Base-by-base conservation (phyloP, 2,797 vertebrate species). In the Sphenodon punctatus region DNA sequence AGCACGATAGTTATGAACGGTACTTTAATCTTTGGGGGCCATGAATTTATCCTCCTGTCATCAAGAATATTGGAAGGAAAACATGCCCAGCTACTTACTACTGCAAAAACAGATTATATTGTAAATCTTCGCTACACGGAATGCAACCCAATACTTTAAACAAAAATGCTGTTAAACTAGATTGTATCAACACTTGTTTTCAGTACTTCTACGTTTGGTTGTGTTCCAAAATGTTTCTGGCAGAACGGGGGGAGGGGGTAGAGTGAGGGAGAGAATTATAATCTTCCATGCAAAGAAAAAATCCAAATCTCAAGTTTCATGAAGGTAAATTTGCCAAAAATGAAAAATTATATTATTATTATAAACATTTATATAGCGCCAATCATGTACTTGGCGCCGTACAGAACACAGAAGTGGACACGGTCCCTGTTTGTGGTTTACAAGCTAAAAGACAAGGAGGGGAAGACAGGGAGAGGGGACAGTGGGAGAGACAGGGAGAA, bases 151-250 rank as follows among this genome's bases (percentile, higher is more conserved):
- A 10, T 13, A 22, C 0, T 69, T 27, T 36, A 72, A 67, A 5
- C 6, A 45, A 25, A 4, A 8, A 4, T 7, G 14, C 0, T 1
- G 81, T 3, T n/a, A 19, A 75, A 74, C 75, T 68, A 27, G 20
- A 68, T 30, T 10, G 10, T n/a, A 67, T 10, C 20, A n/a, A 27
- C 77, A 13, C 13, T 61, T 45, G 76, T 49, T 51, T 72, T 75
- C 61, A 8, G 12, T 1, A 0, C 9, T 14, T 8, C 25, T 4
- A 0, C 15, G 67, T 51, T 7, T 67, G 63, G 60, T 2, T 51
- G 48, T 49, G 49, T 45, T 58, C 8, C 6, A 20, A 78, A 53
- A 13, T 43, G 72, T 41, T 60, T 45, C 17, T 32, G n/a, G 51
- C 0, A 23, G 36, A 69, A 75, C 6, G 48, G 8, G 6, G 1